phyloP scores from a whole-genome alignment of 1,140 invertebrate species.

The Pogonus chalceus region DNA sequence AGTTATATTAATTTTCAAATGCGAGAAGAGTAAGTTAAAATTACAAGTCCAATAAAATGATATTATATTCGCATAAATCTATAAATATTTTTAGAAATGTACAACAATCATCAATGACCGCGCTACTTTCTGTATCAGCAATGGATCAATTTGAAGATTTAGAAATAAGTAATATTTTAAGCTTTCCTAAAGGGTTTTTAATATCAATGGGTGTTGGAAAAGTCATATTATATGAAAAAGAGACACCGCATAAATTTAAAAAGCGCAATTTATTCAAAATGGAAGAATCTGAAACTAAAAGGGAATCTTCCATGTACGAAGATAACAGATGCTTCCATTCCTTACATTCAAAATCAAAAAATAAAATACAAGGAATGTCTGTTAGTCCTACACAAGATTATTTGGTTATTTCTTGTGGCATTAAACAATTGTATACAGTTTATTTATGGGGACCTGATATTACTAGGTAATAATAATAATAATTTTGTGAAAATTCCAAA shows the following conservation, averaged over 20 bases:
- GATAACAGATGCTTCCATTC: slow-evolving; percentile 9
- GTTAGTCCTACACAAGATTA: slow-evolving; percentile 45
- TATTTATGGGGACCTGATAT: slow-evolving; percentile 44
- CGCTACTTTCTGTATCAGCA: slow-evolving; percentile 7
- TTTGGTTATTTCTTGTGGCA: slow-evolving; percentile 49
- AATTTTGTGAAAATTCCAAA: not conserved
- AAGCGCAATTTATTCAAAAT: slow-evolving; percentile 50
- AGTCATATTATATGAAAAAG: slow-evolving; percentile 55
- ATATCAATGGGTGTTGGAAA: slow-evolving; percentile 48
- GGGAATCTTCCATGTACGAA: slow-evolving; percentile 14
- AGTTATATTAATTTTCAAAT: slow-evolving; percentile 44
- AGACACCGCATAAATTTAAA: slow-evolving; percentile 45
- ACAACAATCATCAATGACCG: not conserved
- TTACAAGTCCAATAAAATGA: slow-evolving; percentile 12
- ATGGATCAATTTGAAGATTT: slow-evolving; percentile 21
- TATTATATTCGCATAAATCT: too few species aligned
- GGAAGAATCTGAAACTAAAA: slow-evolving; percentile 29
- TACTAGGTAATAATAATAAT: slow-evolving; percentile 19
- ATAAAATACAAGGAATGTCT: slow-evolving; percentile 44
- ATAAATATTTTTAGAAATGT: too few species aligned
- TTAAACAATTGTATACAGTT: slow-evolving; percentile 50
- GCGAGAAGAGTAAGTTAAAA: slow-evolving; percentile 22
- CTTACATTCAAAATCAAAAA: slow-evolving; percentile 31
- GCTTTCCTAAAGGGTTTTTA: slow-evolving; percentile 50
- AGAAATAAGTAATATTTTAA: slow-evolving; percentile 39